These are phyloP conservation scores for Mustela nigripes DNA, from an alignment of 2,113 vertebrate species.

Conservation along the genomic window DNA sequence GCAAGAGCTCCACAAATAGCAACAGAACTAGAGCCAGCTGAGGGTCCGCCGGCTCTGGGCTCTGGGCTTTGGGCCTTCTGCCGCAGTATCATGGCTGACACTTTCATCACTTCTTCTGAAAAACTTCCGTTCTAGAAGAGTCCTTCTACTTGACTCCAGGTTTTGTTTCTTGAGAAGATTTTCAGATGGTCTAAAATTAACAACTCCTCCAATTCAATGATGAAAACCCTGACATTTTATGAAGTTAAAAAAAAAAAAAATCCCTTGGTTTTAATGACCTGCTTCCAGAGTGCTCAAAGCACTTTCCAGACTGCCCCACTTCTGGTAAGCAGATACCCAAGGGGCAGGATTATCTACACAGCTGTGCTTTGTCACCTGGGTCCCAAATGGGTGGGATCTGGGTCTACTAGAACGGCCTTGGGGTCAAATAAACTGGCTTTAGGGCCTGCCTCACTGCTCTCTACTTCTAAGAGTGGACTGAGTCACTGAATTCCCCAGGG, in stretches of 20 bases:
- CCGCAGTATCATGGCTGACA: rapidly evolving
- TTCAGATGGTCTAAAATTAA: background rate
- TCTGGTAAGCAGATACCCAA: background rate
- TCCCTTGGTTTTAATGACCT: background rate
- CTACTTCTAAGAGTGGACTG: background rate
- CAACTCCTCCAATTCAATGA: background rate
- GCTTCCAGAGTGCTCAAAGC: background rate
- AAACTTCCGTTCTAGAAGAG: background rate
- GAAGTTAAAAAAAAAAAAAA: background rate
- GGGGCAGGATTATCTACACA: background rate
- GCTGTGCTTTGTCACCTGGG: background rate
- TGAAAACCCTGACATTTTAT: background rate
- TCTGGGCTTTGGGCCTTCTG: too few relatives aligned
- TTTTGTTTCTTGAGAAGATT: constrained; percentile 34
- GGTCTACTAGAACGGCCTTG: background rate
- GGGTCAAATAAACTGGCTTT: background rate
- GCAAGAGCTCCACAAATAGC: background rate
- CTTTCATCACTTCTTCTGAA: background rate
- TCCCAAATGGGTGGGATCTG: background rate
- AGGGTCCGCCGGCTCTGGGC: rapidly evolving
- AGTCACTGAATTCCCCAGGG: background rate
- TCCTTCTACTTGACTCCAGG: background rate
- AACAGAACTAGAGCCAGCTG: background rate
- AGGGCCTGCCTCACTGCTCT: background rate
- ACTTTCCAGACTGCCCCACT: background rate